Evolutionary conservation across 2,888 invertebrate genomes (phyloP).

Genomic region (Caenorhabditis sp.): DNA sequence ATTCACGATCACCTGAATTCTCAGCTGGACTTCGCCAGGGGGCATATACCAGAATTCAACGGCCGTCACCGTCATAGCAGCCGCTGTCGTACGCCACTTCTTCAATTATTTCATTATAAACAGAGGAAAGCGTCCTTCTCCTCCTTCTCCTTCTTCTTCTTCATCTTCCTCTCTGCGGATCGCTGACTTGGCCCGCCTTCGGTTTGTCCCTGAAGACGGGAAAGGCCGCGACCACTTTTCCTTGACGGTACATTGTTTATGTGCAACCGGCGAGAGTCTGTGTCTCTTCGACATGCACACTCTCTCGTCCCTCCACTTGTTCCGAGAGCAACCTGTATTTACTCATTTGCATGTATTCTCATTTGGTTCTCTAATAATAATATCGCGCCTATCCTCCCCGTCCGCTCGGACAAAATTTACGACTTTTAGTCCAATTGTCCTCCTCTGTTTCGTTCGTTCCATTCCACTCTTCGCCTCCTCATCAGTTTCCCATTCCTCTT

Average conservation of each 20-base stretch:
- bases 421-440: slow-evolving; percentile 2
- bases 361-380: slow-evolving; percentile 42
- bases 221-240: slow-evolving; percentile 12
- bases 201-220: slow-evolving; percentile 3
- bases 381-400: slow-evolving; percentile 26
- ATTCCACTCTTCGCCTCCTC: too few relatives aligned
- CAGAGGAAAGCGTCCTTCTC: slow-evolving; percentile 37
- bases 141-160: too few relatives aligned
- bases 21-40: slow-evolving; percentile 47
- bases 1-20: slow-evolving; percentile 53
- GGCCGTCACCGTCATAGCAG: slow-evolving; percentile 29
- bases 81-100: slow-evolving; percentile 16
- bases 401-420: not conserved
- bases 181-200: not conserved
- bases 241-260: slow-evolving; percentile 50
- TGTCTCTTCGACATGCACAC: slow-evolving; percentile 4
- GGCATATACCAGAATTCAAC: slow-evolving; percentile 54
- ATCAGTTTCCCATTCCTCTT: not conserved
- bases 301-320: slow-evolving; percentile 23
- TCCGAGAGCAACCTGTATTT: slow-evolving; percentile 48
- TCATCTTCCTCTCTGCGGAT: not conserved
- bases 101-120: slow-evolving; percentile 59
- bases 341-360: slow-evolving; percentile 57
- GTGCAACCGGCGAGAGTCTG: slow-evolving; percentile 33
- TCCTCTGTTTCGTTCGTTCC: not conserved